These are phyloP conservation scores for Galleria mellonella DNA, from an alignment of 1,140 invertebrate species.

Conservation along the genomic window DNA sequence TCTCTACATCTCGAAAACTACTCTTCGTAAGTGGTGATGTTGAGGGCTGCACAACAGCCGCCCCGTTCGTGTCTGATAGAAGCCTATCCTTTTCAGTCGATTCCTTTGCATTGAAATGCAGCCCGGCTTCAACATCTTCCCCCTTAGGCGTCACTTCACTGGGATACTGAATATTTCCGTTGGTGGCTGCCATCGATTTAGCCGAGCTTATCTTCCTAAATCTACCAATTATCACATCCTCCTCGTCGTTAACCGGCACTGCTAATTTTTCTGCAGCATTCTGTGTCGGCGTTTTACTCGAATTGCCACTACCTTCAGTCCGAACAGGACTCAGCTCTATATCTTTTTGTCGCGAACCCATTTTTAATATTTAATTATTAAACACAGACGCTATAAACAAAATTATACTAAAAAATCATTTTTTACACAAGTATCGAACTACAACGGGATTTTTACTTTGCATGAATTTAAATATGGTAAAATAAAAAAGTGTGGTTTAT, in stretches of 20 bases:
- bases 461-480: no score
- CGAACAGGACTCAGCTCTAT: constrained; percentile 62
- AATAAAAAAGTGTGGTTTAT: no score
- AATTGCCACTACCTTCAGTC: constrained; percentile 13
- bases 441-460: no score
- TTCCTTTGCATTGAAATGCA: constrained; percentile 50
- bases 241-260: constrained; percentile 48
- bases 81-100: constrained; percentile 36
- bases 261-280: constrained; percentile 23
- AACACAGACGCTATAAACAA: no score
- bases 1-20: constrained; percentile 77
- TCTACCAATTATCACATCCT: constrained; percentile 69
- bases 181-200: constrained; percentile 71
- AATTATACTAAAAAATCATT: no score
- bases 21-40: constrained; percentile 70
- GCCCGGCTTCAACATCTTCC: constrained; percentile 56
- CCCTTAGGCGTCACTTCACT: constrained; percentile 33
- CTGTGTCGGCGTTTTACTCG: neutral
- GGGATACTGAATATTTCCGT: constrained; percentile 64
- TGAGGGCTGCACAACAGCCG: constrained; percentile 20
- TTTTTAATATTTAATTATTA: constrained; percentile 13
- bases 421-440: no score
- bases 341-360: constrained; percentile 53
- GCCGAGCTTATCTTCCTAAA: constrained; percentile 72
- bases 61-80: constrained; percentile 29